A percentile compares a stretch with the other conserved stretches of the same genome.
Conservation (phyloP, 2,113 vertebrate species). For the Sceloporus tristichus region DNA sequence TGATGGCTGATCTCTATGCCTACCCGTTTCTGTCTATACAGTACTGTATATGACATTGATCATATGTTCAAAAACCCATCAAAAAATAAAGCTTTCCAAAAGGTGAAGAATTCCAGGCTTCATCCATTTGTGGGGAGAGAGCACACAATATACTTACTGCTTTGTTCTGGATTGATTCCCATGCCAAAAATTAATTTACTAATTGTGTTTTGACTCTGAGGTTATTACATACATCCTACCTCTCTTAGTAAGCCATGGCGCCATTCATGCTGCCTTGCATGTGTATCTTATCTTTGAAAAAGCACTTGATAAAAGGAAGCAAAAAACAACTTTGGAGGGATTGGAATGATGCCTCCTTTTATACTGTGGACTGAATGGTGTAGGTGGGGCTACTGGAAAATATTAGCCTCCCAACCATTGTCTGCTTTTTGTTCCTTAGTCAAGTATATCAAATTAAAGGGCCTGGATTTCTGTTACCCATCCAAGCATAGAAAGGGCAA, state of each 20-base stretch:
- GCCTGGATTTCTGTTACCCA: conserved; percentile 55
- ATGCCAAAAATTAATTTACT: not conserved
- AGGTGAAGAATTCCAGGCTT: not conserved
- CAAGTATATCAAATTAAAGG: conserved; percentile 58
- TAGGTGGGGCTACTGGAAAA: too few relatives aligned
- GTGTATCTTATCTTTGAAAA: not conserved
- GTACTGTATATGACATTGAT: not conserved
- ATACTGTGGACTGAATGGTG: conserved; percentile 42
- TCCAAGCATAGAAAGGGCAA: conserved; percentile 57
- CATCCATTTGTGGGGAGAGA: not conserved
- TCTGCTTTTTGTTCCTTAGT: not conserved
- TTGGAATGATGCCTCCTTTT: not conserved
- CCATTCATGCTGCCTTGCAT: not conserved
- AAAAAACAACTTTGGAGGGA: fast-evolving
- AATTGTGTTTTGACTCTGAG: not conserved
- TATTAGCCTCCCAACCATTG: not conserved
- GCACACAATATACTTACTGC: too few relatives aligned
- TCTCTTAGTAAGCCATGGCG: not conserved
- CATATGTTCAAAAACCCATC: not conserved
- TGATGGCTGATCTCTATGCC: not conserved
- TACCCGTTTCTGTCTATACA: not conserved
- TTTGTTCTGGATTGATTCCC: not conserved
- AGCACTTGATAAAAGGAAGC: not conserved
- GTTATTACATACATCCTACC: not conserved
- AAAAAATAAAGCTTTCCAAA: not conserved